Percentiles rank a stretch among this genome's conserved stretches.
Conservation (phyloP, 2,797 vertebrate genomes). For the Xerus rutilus region DNA sequence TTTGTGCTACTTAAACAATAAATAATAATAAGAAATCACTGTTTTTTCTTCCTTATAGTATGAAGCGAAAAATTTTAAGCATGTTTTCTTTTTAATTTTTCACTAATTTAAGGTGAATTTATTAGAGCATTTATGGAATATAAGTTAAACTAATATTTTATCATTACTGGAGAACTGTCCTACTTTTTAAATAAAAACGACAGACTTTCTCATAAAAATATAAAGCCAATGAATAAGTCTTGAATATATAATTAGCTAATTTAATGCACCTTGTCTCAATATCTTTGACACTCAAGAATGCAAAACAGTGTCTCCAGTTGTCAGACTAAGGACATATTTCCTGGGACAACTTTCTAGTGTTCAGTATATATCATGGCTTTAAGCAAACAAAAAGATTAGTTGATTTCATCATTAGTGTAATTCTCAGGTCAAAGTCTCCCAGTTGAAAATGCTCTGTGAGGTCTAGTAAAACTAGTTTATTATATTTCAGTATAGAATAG, state of each 20-base stretch:
- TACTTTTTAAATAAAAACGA: background rate
- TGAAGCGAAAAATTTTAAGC: background rate
- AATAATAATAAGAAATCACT: background rate
- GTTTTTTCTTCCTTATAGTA: background rate
- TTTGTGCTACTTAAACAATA: background rate
- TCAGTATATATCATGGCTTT: constrained; percentile 33
- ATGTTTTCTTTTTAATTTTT: background rate
- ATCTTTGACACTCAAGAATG: constrained; percentile 20
- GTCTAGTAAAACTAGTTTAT: background rate
- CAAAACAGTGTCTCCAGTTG: background rate
- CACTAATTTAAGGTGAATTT: background rate
- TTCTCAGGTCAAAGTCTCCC: background rate
- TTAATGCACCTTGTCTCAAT: background rate
- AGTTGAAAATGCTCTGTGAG: constrained; percentile 5
- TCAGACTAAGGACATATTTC: constrained; percentile 19
- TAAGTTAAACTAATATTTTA: background rate
- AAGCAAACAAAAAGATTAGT: constrained; percentile 38
- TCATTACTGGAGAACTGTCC: background rate
- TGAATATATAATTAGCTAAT: background rate
- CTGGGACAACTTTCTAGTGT: constrained; percentile 32
- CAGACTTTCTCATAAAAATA: background rate
- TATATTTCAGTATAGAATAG: background rate
- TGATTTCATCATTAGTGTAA: constrained; percentile 14
- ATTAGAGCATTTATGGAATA: background rate
- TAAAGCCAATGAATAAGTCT: background rate